Conservation (phyloP, 2,113 vertebrate species). For the Fregata magnificens region DNA sequence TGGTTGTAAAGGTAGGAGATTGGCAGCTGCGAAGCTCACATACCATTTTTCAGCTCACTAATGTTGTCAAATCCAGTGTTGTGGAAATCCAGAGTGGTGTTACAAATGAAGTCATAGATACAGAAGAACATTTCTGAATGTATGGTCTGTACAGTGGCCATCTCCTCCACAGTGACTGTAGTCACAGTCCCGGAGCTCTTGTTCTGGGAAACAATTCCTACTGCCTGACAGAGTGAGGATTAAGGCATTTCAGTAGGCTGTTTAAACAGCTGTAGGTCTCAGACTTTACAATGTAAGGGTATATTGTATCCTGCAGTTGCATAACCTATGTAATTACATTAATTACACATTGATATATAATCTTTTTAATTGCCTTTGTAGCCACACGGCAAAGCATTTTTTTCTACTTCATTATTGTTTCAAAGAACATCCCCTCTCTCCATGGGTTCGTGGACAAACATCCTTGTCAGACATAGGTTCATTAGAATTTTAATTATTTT, state of each 20-base stretch:
- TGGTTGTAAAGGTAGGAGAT: neutral
- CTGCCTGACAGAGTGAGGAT: neutral
- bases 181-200: neutral
- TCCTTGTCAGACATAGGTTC: neutral
- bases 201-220: neutral
- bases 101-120: neutral
- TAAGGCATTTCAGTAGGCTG: neutral
- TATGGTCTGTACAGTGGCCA: neutral
- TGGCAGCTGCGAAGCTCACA: neutral
- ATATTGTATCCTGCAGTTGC: neutral
- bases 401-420: neutral
- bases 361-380: neutral
- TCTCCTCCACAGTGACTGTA: neutral
- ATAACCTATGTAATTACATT: neutral
- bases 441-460: neutral
- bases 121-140: neutral
- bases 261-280: neutral
- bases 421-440: neutral
- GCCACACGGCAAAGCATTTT: neutral
- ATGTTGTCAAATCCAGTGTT: neutral
- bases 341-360: neutral
- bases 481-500: slow-evolving; percentile 42
- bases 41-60: neutral
- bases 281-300: neutral
- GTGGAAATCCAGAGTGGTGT: neutral